Evolutionary conservation across 2,113 vertebrate species (phyloP).

Genomic region (Murina feae): DNA sequence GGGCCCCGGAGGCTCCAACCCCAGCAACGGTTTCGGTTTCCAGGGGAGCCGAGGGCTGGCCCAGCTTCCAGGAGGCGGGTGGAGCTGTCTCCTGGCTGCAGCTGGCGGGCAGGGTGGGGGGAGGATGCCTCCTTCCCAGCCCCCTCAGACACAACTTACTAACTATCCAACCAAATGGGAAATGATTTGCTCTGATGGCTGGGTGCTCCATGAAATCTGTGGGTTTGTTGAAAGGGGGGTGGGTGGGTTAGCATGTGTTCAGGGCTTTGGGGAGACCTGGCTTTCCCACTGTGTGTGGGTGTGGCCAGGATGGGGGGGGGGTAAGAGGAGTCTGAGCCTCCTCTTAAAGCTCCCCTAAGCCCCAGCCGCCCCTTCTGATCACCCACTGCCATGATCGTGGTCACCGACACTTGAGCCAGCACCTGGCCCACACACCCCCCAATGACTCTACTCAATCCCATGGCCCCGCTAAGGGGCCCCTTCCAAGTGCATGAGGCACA

Average conservation of each 20-base stretch:
- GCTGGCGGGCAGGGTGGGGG: conserved; percentile 40
- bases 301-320: not conserved
- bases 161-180: not conserved
- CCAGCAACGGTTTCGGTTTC: conserved; percentile 75
- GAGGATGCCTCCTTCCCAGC: not conserved
- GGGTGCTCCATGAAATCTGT: not conserved
- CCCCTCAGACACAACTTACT: not conserved
- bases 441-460: not conserved
- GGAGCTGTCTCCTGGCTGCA: conserved; percentile 60
- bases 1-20: conserved; percentile 16
- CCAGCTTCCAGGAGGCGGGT: conserved; percentile 55
- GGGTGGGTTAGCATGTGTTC: not conserved
- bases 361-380: not conserved
- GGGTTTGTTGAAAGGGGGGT: rapidly evolving
- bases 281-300: not conserved
- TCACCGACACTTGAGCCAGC: not conserved
- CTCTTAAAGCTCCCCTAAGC: not conserved
- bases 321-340: not conserved
- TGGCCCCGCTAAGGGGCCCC: not conserved
- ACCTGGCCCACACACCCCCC: not conserved
- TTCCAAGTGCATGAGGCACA: not conserved
- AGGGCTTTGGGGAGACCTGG: not conserved
- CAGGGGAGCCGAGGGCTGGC: conserved; percentile 58
- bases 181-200: not conserved
- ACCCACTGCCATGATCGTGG: not conserved